Evolutionary conservation across 2,797 vertebrate species (phyloP).

Genomic region (Brachymystax lenok): DNA sequence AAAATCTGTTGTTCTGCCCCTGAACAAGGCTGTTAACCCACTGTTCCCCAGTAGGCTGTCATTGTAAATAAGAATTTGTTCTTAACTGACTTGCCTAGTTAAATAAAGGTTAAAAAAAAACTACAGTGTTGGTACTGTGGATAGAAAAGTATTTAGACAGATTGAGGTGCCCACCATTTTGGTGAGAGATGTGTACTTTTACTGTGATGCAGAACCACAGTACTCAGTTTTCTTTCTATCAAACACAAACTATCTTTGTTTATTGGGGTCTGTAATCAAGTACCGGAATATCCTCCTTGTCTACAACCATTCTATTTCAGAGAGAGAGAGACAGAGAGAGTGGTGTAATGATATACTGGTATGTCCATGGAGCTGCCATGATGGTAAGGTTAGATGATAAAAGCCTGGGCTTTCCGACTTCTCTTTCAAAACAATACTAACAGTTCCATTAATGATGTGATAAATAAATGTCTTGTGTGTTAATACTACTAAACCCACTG

Average conservation of each 20-base stretch:
- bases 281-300: slow-evolving; percentile 10
- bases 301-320: slow-evolving; percentile 1
- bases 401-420: slow-evolving; percentile 57
- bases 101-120: too few relatives aligned
- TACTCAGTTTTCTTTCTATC: not conserved
- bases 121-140: not conserved
- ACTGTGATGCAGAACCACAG: too few relatives aligned
- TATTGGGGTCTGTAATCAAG: slow-evolving; percentile 40
- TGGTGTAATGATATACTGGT: slow-evolving; percentile 24
- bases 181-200: too few relatives aligned
- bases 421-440: slow-evolving; percentile 52
- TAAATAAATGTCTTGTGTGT: slow-evolving; percentile 62
- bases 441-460: slow-evolving; percentile 67
- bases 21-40: too few relatives aligned
- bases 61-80: too few relatives aligned
- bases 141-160: not conserved
- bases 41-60: too few relatives aligned
- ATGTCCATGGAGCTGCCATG: not conserved
- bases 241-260: slow-evolving; percentile 22
- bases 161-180: too few relatives aligned
- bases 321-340: slow-evolving; percentile 26
- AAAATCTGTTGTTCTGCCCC: too few relatives aligned
- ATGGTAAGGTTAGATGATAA: slow-evolving; percentile 47
- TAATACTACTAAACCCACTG: slow-evolving; percentile 61
- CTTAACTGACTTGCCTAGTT: too few relatives aligned